Base-by-base conservation (phyloP, 2,113 vertebrate genomes). In the Hylia prasina region DNA sequence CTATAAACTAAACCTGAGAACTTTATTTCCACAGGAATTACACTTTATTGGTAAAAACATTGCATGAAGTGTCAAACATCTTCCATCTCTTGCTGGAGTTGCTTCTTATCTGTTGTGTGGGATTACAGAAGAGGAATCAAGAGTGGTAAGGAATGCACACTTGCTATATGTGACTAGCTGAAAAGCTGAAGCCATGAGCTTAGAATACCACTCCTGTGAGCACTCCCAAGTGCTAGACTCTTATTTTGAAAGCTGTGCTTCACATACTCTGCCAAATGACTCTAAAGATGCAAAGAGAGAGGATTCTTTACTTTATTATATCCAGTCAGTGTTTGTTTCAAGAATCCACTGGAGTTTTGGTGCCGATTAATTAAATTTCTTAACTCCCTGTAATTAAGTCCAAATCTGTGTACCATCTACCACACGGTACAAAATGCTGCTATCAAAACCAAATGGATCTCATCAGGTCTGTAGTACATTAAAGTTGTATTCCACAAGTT, bases 381-480 rank as follows among this genome's bases (percentile, higher is more conserved):
- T 89, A 73, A 58, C 87, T 94, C 78, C 40, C 66, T 84, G 68
- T 86, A 93, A 94, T 90, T 82, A 86, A 91, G 53, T 60, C 61
- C 73, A 89, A 95, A 90, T 82, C 91, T 82, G 63, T 37, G 81
- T 93, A 89, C 87, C 91, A 91, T 87, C 69, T 90, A 91, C 80
- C 1, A 7, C 88, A 53, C 40, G 86, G 94, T 91, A 95, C 90
- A 81, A 92, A 91, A 65, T 3, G 47, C 79, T 77, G 77, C 87
- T 93, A 92, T 76, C 88, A 93, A 91, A 96, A 92, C 77, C 89
- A 90, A 97, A 96, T 25, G 77, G 94, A 97, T 97, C 88, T 94
- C 95, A 90, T 98, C 95, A 97, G 65, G 76, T 63, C 95, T 96
- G 94, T 39, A 97, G 84, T 63, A 89, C 81, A 82, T 96, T 95